Evolutionary conservation across 2,113 vertebrate genomes (phyloP).

Genomic region (Semicossyphus pulcher): DNA sequence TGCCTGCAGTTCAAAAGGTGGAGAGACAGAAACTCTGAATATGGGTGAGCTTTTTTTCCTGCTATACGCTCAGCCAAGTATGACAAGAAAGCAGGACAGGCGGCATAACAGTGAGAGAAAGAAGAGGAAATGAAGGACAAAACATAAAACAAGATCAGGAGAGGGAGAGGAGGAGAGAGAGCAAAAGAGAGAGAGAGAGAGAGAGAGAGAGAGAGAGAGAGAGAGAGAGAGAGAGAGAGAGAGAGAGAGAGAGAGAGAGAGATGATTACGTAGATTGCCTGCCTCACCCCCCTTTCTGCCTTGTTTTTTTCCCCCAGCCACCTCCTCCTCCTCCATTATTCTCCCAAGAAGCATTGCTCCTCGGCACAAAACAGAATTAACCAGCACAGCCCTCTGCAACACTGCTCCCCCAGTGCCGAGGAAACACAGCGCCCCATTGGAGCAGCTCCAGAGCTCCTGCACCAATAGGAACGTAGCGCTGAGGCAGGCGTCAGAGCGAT

Average conservation of each 20-base stretch:
- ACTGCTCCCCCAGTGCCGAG: constrained; percentile 70
- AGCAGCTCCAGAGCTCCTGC: constrained; percentile 62
- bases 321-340: constrained; percentile 65
- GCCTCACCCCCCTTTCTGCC: constrained; percentile 61
- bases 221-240: constrained; percentile 20
- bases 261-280: constrained; percentile 65
- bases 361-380: constrained; percentile 75
- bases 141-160: constrained; percentile 40
- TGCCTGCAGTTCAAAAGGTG: constrained; percentile 58
- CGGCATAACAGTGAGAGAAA: constrained; percentile 33
- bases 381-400: constrained; percentile 75
- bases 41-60: neutral
- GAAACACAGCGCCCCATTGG: constrained; percentile 74
- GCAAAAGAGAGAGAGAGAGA: too few species aligned
- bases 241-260: constrained; percentile 38
- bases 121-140: constrained; percentile 54
- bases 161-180: too few species aligned
- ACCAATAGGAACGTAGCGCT: constrained; percentile 70
- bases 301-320: constrained; percentile 54
- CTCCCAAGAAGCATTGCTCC: constrained; percentile 78
- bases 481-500: constrained; percentile 76
- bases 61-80: constrained; percentile 8
- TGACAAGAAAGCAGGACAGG: constrained; percentile 14
- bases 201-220: constrained; percentile 25
- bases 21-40: constrained; percentile 26